Base-by-base conservation (phyloP, 2,797 vertebrate species). In the Pelobates cultripes region DNA sequence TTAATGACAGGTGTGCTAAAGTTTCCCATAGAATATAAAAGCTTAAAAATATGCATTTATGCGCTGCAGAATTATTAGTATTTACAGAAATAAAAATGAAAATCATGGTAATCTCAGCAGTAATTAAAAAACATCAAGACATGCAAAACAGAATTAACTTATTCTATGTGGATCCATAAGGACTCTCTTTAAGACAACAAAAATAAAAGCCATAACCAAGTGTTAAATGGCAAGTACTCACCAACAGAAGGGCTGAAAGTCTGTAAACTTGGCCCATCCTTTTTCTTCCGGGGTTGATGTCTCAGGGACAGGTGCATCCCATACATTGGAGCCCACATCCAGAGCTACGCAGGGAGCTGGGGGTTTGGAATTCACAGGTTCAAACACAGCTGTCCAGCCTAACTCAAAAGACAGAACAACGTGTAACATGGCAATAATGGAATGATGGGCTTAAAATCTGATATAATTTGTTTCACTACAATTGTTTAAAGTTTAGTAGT, bases 231-330 rank as follows among this genome's bases (percentile, higher is more conserved):
- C 44, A 55, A 67, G 3, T 17, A 15, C 86, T 90, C 86, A 97
- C 97, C 97, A 95, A 85, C 95, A 96, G 88, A 97, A 97, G 42
- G 96, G 95, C 88, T 98, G 96, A 87, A 98, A 97, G 91, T 97
- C 96, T 0, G 96, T 94, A 84, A 99, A 98, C 86, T 93, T 96
- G 80, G 96, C 96, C 97, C 97, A 98, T 83, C 95, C 94, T 15
- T 95, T 94, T 77, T 91, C 94, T 81, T 95, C 94, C 0, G 89
- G 80, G 8, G 91, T 73, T 8, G 91, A 73, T 57, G 84, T 15
- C 75, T 88, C 73, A 0, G 90, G 45, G 8, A 77, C 2, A 9
- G 91, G 85, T 1, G 91, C 86, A 74, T 94, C 94, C 97, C 98
- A 93, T 44, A 94, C 85, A 12, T 90, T 85, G 66, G 94, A 92